Conservation (phyloP, 2,888 invertebrate species). For the Harmothoe impar region DNA sequence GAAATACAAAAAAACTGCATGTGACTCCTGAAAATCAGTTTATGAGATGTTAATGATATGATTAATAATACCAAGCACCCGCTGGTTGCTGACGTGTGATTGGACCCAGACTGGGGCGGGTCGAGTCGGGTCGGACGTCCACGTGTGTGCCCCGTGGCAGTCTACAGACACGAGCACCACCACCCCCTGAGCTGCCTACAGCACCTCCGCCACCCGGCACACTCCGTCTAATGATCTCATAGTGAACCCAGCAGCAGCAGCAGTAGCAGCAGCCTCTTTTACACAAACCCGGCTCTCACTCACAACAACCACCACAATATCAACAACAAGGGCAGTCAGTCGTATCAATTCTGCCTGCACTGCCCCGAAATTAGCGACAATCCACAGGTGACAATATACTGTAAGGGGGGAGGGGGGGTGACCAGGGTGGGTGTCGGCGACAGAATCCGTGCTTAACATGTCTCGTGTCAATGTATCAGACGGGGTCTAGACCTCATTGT, state of each 20-base stretch:
- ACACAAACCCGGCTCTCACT: not conserved
- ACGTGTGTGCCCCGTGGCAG: too few relatives aligned
- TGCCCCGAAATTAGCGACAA: not conserved
- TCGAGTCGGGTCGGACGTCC: too few relatives aligned
- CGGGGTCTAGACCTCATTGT: constrained; percentile 13
- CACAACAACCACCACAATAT: not conserved
- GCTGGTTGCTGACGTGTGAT: not conserved
- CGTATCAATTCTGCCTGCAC: not conserved
- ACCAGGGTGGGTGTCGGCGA: not conserved
- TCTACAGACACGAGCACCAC: too few relatives aligned
- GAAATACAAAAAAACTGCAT: not conserved
- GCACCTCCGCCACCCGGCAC: too few relatives aligned
- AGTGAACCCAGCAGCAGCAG: not conserved
- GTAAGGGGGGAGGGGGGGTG: not conserved
- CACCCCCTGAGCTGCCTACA: too few relatives aligned
- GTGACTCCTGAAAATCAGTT: constrained; percentile 36
- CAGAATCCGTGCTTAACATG: constrained; percentile 39
- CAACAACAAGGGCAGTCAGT: not conserved
- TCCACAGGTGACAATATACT: not conserved
- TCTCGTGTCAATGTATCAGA: constrained; percentile 14
- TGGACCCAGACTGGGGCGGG: not conserved
- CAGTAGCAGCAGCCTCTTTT: constrained; percentile 3
- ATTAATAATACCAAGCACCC: not conserved
- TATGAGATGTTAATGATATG: not conserved
- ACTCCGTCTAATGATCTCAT: constrained; percentile 26